These are phyloP conservation scores for Corticium candelabrum DNA, from an alignment of 37 sponge, comb jelly and placozoan species.

Conservation along the genomic window DNA sequence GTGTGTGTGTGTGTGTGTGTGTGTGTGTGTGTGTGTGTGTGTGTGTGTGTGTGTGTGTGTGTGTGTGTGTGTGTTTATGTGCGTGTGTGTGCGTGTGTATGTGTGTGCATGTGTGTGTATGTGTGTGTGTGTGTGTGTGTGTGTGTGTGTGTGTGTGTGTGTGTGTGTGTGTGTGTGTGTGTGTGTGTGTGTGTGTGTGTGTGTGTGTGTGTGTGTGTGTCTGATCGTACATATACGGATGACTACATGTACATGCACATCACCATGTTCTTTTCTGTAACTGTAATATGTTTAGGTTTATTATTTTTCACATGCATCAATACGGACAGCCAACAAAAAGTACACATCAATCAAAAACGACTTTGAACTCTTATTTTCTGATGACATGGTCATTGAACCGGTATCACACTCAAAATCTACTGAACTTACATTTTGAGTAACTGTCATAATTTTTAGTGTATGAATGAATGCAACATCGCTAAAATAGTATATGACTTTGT, in stretches of 20 bases:
- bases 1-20: neutral
- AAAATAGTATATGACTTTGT: slow-evolving; percentile 51
- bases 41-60: slow-evolving; percentile 1
- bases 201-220: neutral
- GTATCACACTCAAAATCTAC: slow-evolving; percentile 27
- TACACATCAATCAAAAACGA: slow-evolving; percentile 79
- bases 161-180: neutral
- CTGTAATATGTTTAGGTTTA: slow-evolving; percentile 41
- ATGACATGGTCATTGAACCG: slow-evolving; percentile 62
- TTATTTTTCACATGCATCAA: slow-evolving; percentile 50
- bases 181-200: neutral
- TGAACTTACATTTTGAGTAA: neutral
- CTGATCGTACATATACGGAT: too few species aligned
- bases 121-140: too few species aligned
- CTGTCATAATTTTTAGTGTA: slow-evolving; percentile 22
- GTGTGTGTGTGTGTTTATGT: too few species aligned
- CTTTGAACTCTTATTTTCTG: slow-evolving; percentile 63
- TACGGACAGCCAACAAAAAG: slow-evolving; percentile 82
- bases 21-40: slow-evolving; percentile 8
- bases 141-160: neutral
- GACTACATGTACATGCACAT: too few species aligned
- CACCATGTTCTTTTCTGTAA: neutral
- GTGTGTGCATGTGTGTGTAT: too few species aligned
- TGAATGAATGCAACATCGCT: slow-evolving; percentile 32
- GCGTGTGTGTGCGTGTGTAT: neutral